A percentile compares a stretch with the other conserved stretches of the same genome.
phyloP scores from a whole-genome alignment of 2,113 vertebrate species.

The Actenoides hombroni region DNA sequence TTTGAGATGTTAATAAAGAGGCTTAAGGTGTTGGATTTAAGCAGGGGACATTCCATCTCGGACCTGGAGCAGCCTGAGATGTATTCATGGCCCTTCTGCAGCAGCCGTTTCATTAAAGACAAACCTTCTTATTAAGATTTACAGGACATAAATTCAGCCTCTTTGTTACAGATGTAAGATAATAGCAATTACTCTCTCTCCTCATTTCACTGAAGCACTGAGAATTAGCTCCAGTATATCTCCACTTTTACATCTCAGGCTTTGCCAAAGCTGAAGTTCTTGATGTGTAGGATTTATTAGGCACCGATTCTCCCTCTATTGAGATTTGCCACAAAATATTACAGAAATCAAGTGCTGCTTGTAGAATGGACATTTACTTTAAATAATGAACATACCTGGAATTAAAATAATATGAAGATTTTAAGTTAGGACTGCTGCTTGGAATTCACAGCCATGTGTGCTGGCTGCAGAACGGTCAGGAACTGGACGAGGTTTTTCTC shows the following conservation, averaged over 20 bases:
- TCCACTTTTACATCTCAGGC: neutral
- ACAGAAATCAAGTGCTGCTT: neutral
- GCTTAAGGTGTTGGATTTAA: neutral
- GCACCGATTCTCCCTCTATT: fast-evolving
- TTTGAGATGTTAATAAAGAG: neutral
- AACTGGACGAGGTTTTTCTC: neutral
- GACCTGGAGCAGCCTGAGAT: neutral
- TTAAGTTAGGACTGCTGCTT: neutral
- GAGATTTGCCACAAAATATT: neutral
- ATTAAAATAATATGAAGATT: neutral
- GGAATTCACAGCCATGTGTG: neutral
- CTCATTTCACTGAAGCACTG: neutral
- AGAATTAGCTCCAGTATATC: neutral
- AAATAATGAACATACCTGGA: neutral
- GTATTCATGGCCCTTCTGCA: neutral
- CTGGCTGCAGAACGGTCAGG: neutral
- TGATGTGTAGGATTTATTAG: neutral
- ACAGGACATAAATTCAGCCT: neutral
- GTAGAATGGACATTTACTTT: neutral
- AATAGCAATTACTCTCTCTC: neutral
- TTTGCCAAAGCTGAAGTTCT: neutral
- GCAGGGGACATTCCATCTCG: neutral
- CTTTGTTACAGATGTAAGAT: neutral
- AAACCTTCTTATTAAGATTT: neutral
- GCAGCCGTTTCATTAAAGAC: neutral